Evolutionary conservation across 2,888 invertebrate genomes (phyloP), one percentile per base, ranked within the genome.

Genomic region (Perithous albicinctus): DNA sequence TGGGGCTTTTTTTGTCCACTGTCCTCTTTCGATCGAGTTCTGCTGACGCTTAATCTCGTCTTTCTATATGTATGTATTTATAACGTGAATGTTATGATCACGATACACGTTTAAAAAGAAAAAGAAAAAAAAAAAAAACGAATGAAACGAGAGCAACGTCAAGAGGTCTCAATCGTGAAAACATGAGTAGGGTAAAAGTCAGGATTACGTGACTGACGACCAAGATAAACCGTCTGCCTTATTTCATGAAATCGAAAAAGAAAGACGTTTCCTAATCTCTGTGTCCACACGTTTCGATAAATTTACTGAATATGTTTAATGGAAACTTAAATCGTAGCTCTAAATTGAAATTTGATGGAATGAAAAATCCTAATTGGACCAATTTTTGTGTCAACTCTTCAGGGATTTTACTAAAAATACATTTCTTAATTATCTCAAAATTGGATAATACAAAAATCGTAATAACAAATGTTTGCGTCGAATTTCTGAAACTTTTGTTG

Each of bases 1-100:
- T 41, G 72, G 63, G 63, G n/a, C n/a, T n/a, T n/a, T 73, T 80
- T 73, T 75, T 69, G 67, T 59, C 48, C 73, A 75, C 69, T 64
- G 70, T 76, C 63, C 69, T 63, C 73, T 67, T 82, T 78, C 76
- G 61, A 66, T 67, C 56, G 48, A 41, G 59, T 23, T 41, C 51
- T 15, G 48, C 70, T 32, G 76, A 67, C 59, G 76, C 12, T 59
- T 59, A 32, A 59, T 23, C 38, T 59, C 41, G 29, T 73, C 67
- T 56, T 26, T 0, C 38, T 41, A 1, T 41, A 41, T 70, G 15
- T 56, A 26, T 41, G 56, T 41, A 41, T 70, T 69, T 41, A 54
- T 56, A 41, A 41, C 51, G 35, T 54, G 12, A 38, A 29, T 56
- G 56, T 56, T 70, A 23, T 70, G 41, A 69, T 54, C 54, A 32